Base-by-base conservation (phyloP, 2,888 invertebrate species). In the Cosmorhoe ocellata region DNA sequence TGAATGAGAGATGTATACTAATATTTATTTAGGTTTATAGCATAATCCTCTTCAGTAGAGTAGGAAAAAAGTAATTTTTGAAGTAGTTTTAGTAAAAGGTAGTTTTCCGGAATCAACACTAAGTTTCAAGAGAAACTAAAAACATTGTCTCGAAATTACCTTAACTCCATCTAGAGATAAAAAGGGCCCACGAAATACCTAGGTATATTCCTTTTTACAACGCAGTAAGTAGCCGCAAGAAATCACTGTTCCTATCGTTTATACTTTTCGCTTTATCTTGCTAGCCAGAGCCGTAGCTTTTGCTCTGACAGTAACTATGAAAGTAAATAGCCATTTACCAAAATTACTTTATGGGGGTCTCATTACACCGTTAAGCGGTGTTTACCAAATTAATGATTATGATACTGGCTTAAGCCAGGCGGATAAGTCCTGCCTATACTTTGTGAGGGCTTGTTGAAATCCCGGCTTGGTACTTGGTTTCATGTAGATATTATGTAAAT, bases 361-460 rank as follows among this genome's bases (percentile, higher is more conserved):
- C 59, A 54, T 59, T 56, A 59, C 43, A 38, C 37, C 24, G 46
- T 33, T 40, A 54, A 56, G 47, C 49, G 51, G 44, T 55, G 51
- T 51, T 55, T 51, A 48, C 56, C 48, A 50, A 58, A 61, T 61
- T 58, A 61, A 61, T 49, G 50, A 58, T 50, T 54, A 56, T 48
- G 48, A 47, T 43, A 46, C 49, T 37, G 50, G 45, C 45, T 46
- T 47, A 38, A 49, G 44, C 51, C 39, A 31, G 34, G 43, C 22
- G 38, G 42, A 39, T 43, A 43, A 52, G 46, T 27, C 33, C 14
- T 28, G 30, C 27, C 38, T 18, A 31, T 40, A 40, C 43, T 28
- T 47, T 43, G 37, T 36, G 36, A 46, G 30, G 33, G 51, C 38
- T 47, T 42, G 51, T 41, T 33, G 24, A 47, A 52, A 47, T 39